Percentiles rank a stretch among this genome's conserved stretches.
phyloP scores from a whole-genome alignment of 2,797 vertebrate species.

The Chaunax sp. region DNA sequence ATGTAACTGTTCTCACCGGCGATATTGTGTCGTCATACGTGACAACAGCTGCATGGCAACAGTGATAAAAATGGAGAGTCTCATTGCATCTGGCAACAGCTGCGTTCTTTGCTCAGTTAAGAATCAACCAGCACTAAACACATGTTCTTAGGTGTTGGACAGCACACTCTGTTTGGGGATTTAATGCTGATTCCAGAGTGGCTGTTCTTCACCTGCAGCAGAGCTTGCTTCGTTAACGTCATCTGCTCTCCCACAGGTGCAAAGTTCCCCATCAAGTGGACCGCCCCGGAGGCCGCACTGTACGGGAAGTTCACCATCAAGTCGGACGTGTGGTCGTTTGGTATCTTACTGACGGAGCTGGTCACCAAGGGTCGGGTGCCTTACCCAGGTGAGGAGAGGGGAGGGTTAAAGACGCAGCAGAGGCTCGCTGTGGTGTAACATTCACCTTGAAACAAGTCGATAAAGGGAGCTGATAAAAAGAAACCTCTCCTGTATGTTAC shows the following conservation, averaged over 20 bases:
- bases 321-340: constrained; percentile 98
- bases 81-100: too few relatives aligned
- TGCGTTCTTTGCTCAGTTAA: too few relatives aligned
- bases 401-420: neutral
- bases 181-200: too few relatives aligned
- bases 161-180: too few relatives aligned
- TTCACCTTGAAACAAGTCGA: constrained; percentile 19
- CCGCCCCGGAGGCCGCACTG: constrained; percentile 93
- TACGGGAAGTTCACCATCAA: constrained; percentile 98
- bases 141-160: too few relatives aligned
- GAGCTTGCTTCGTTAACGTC: neutral
- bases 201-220: neutral
- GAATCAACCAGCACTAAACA: too few relatives aligned
- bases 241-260: constrained; percentile 82
- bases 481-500: constrained; percentile 2
- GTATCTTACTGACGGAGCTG: constrained; percentile 95
- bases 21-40: too few relatives aligned
- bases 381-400: constrained; percentile 90
- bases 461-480: constrained; percentile 30
- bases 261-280: constrained; percentile 99
- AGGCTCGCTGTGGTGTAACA: too few relatives aligned
- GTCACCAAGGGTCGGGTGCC: constrained; percentile 98
- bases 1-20: too few relatives aligned
- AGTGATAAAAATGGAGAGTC: too few relatives aligned
- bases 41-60: too few relatives aligned